phyloP scores from a whole-genome alignment of 2,888 invertebrate species.

The Sphaeridia pumilis region DNA sequence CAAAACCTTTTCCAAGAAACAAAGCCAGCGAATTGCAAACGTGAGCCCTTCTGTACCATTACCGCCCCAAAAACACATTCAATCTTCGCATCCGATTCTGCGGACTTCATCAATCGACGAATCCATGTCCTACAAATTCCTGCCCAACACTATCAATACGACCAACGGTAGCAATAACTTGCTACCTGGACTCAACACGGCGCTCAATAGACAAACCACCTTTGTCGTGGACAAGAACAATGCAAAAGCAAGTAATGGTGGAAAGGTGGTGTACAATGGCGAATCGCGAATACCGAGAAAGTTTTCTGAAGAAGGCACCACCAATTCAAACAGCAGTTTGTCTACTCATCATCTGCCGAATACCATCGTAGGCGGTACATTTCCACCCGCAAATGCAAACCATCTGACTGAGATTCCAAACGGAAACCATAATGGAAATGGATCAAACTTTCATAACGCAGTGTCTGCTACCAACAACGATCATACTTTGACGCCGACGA shows the following conservation, averaged over 20 bases:
- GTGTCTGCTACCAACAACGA: background rate
- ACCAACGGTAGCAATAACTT: constrained; percentile 1
- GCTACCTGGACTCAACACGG: constrained; percentile 3
- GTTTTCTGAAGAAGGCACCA: constrained; percentile 10
- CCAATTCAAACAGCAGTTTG: background rate
- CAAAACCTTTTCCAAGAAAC: constrained; percentile 28
- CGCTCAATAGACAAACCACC: constrained; percentile 26
- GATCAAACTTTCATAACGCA: background rate
- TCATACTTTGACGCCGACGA: background rate
- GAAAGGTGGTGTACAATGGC: constrained; percentile 1
- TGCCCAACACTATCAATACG: constrained; percentile 4
- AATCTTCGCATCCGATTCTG: constrained; percentile 17
- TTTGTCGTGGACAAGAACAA: constrained; percentile 28
- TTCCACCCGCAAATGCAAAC: background rate
- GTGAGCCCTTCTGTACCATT: constrained; percentile 22
- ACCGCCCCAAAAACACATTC: constrained; percentile 10
- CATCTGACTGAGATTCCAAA: too few species aligned
- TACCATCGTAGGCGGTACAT: background rate
- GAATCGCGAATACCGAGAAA: constrained; percentile 15
- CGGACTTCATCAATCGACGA: constrained; percentile 20
- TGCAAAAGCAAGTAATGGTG: constrained; percentile 13
- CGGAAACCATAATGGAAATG: too few species aligned
- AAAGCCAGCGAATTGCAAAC: constrained; percentile 23
- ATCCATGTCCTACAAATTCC: constrained; percentile 16
- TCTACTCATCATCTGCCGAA: background rate